Conservation (phyloP, 2,797 vertebrate genomes). For the Pseudochirops corinnae region DNA sequence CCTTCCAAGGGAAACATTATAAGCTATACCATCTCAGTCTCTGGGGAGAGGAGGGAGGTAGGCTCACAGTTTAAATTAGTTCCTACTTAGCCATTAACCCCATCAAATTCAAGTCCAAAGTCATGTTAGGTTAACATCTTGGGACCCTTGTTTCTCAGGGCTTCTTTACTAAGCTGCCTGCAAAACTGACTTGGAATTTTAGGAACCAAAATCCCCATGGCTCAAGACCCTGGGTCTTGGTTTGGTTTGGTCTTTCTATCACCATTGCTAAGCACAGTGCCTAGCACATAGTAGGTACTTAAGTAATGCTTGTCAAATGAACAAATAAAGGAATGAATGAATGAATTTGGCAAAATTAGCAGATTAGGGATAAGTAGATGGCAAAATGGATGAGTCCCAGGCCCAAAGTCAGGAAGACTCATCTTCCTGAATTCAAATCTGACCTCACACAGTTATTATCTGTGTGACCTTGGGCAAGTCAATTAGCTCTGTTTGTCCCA, state of each 20-base stretch:
- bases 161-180: not conserved
- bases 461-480: too few species aligned
- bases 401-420: not conserved
- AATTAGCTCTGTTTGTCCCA: too few species aligned
- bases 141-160: not conserved
- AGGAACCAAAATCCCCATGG: not conserved
- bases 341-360: not conserved
- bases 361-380: not conserved
- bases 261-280: too few species aligned
- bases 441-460: too few species aligned
- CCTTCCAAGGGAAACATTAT: too few species aligned
- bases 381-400: not conserved
- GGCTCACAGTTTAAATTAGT: not conserved
- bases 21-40: not conserved
- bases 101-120: too few species aligned
- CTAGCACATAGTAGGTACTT: too few species aligned
- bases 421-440: too few species aligned
- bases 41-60: not conserved
- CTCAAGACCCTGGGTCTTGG: not conserved
- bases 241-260: too few species aligned
- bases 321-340: not conserved
- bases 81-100: not conserved
- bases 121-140: too few species aligned
- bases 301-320: not conserved
- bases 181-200: not conserved